Evolutionary conservation across 2,888 invertebrate species (phyloP).

Genomic region (Chaetoderma sp.): DNA sequence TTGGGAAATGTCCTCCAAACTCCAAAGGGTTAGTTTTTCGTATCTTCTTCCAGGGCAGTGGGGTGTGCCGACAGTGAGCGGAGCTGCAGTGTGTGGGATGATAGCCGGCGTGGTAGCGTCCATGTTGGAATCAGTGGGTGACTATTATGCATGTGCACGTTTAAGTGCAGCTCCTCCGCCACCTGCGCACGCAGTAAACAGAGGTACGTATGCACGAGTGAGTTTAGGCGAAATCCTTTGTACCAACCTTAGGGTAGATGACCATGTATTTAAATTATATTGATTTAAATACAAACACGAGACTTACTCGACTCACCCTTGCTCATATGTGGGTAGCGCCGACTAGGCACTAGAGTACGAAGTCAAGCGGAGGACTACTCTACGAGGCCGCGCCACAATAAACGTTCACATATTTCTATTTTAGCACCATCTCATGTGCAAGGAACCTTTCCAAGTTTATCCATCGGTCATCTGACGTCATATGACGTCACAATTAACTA

Average conservation of each 20-base stretch:
- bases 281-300: neutral
- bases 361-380: neutral
- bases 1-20: too few relatives aligned
- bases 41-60: conserved; percentile 71
- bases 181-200: conserved; percentile 87
- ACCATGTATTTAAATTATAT: too few relatives aligned
- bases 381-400: neutral
- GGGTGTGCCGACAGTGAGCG: conserved; percentile 62
- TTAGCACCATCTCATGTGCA: too few relatives aligned
- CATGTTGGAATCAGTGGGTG: conserved; percentile 76
- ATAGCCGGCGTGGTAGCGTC: conserved; percentile 62
- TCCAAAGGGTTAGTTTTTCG: neutral
- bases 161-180: conserved; percentile 81
- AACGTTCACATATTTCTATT: too few relatives aligned
- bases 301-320: neutral
- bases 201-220: conserved; percentile 73
- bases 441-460: too few relatives aligned
- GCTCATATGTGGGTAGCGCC: neutral
- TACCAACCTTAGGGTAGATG: neutral
- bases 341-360: neutral
- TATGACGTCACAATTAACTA: too few relatives aligned
- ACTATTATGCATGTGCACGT: conserved; percentile 87
- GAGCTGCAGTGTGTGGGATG: conserved; percentile 61
- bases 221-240: neutral
- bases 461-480: too few relatives aligned